phyloP scores from a whole-genome alignment of 2,888 invertebrate species.

The Anarsia innoxiella region DNA sequence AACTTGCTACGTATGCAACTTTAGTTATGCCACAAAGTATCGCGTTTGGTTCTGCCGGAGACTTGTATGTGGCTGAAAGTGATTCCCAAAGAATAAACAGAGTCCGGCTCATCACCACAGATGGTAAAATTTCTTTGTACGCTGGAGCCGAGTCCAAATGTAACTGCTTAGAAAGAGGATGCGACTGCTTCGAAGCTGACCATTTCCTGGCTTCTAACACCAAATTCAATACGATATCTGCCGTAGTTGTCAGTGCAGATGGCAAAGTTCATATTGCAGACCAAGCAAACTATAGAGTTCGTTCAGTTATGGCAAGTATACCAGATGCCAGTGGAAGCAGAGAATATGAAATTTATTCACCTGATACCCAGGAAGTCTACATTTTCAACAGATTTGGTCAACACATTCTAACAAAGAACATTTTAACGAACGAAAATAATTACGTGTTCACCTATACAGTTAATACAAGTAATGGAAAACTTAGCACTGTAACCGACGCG shows the following conservation, averaged over 20 bases:
- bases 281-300: slow-evolving; percentile 91
- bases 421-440: slow-evolving; percentile 94
- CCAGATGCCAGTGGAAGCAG: slow-evolving; percentile 88
- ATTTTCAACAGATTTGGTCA: slow-evolving; percentile 96
- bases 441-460: slow-evolving; percentile 97
- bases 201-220: slow-evolving; percentile 94
- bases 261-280: slow-evolving; percentile 97
- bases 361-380: slow-evolving; percentile 96
- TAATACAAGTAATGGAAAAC: slow-evolving; percentile 95
- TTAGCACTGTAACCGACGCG: slow-evolving; percentile 94
- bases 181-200: slow-evolving; percentile 94
- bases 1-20: slow-evolving; percentile 92
- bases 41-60: slow-evolving; percentile 93
- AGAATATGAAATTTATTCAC: slow-evolving; percentile 95
- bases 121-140: slow-evolving; percentile 94
- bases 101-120: slow-evolving; percentile 92
- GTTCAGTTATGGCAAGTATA: slow-evolving; percentile 92
- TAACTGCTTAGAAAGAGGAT: slow-evolving; percentile 92
- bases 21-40: slow-evolving; percentile 96
- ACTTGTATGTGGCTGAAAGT: slow-evolving; percentile 95
- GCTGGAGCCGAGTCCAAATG: slow-evolving; percentile 96
- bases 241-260: slow-evolving; percentile 94
- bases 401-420: slow-evolving; percentile 94
- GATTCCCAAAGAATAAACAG: slow-evolving; percentile 96
- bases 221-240: slow-evolving; percentile 94